A percentile compares a stretch with the other conserved stretches of the same genome.
These are phyloP conservation scores for Lasioglossum marginatum DNA, from an alignment of 2,888 invertebrate species.

Conservation along the genomic window DNA sequence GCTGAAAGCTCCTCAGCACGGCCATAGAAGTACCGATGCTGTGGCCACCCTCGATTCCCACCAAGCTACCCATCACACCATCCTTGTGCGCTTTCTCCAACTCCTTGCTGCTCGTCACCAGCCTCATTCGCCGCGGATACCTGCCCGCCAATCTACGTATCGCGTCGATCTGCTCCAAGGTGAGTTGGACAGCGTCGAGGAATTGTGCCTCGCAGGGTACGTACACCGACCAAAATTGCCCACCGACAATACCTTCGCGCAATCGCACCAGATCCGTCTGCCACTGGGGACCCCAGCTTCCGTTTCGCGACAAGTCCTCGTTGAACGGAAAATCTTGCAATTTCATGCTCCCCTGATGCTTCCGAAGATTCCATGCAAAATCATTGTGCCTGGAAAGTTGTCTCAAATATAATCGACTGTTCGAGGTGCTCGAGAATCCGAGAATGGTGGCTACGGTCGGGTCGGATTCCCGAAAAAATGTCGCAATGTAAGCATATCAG, in stretches of 20 bases:
- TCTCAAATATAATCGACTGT: no score
- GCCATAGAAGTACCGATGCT: constrained; percentile 89
- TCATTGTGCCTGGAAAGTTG: constrained; percentile 82
- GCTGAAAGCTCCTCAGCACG: constrained; percentile 88
- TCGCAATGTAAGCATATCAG: not conserved
- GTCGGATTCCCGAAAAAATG: not conserved
- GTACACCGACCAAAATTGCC: constrained; percentile 84
- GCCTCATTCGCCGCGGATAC: constrained; percentile 85
- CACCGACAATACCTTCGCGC: constrained; percentile 85
- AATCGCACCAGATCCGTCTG: constrained; percentile 86
- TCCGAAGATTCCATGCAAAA: constrained; percentile 84
- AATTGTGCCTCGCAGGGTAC: constrained; percentile 88
- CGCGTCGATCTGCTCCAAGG: constrained; percentile 89
- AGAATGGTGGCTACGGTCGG: not conserved
- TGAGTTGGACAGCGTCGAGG: constrained; percentile 88
- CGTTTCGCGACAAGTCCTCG: constrained; percentile 81
- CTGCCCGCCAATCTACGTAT: constrained; percentile 87
- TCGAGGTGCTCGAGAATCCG: not conserved
- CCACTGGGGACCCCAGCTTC: constrained; percentile 82
- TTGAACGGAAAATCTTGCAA: constrained; percentile 83
- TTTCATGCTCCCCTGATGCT: constrained; percentile 81
- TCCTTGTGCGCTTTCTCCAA: constrained; percentile 87
- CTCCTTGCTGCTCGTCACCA: constrained; percentile 86
- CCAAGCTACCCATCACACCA: constrained; percentile 87
- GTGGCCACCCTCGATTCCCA: constrained; percentile 89